Evolutionary conservation across 2,797 vertebrate genomes (phyloP).

Genomic region (Sitta carolinensis): DNA sequence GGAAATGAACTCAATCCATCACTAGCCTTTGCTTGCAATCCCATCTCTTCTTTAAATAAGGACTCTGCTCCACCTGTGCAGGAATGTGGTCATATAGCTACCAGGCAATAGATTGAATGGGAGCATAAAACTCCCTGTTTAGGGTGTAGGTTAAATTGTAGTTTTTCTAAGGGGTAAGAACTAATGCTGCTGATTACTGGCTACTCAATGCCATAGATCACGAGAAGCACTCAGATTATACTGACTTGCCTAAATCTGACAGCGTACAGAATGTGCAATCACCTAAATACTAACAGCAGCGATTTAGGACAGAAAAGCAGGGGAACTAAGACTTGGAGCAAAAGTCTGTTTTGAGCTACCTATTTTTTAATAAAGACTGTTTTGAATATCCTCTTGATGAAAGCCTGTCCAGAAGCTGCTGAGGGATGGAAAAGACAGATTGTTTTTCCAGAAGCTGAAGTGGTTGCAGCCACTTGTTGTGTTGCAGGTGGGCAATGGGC

Average conservation of each 20-base stretch:
- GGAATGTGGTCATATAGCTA: neutral
- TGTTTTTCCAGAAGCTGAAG: constrained; percentile 42
- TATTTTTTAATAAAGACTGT: neutral
- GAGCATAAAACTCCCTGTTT: neutral
- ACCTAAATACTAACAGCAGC: neutral
- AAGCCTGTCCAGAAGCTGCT: neutral
- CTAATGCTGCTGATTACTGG: neutral
- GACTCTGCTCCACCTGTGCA: neutral
- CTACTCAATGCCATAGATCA: neutral
- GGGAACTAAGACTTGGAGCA: neutral
- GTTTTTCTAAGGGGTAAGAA: neutral
- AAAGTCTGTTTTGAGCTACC: neutral
- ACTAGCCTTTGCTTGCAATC: neutral
- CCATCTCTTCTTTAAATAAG: neutral
- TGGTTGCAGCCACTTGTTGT: constrained; percentile 16
- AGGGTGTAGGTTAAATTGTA: neutral
- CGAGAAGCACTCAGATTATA: neutral
- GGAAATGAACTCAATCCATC: constrained; percentile 36
- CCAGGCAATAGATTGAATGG: neutral
- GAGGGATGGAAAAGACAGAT: neutral
- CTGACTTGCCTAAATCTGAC: neutral
- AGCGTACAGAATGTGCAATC: neutral
- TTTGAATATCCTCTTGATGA: neutral
- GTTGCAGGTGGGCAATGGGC: constrained; percentile 36
- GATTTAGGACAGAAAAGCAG: neutral